Conservation (phyloP, 2,113 vertebrate species). For the Gracilinanus agilis region DNA sequence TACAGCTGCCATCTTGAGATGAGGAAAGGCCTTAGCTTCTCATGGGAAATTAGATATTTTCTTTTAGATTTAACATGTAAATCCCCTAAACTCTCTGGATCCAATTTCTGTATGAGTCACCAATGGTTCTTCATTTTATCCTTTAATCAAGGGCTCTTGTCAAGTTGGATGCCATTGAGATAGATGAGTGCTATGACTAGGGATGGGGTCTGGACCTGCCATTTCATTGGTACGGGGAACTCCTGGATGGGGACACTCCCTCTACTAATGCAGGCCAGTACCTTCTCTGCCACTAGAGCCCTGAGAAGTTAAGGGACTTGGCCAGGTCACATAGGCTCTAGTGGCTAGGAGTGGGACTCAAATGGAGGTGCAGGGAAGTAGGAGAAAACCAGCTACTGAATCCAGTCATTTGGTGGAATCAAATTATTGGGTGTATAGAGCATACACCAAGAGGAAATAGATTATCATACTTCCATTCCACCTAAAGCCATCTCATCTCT, state of each 20-base stretch:
- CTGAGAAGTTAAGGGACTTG: no score
- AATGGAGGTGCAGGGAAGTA: neutral
- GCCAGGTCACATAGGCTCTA: no score
- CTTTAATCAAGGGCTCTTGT: slow-evolving; percentile 31
- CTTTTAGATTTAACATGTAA: slow-evolving; percentile 24
- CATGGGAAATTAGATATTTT: neutral
- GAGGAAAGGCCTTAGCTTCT: slow-evolving; percentile 22
- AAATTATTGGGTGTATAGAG: neutral
- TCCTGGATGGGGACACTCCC: neutral
- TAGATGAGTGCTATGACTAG: neutral
- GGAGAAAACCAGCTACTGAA: neutral
- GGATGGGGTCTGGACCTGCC: neutral
- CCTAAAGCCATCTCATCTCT: neutral
- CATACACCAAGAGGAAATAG: neutral
- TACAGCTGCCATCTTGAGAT: slow-evolving; percentile 3
- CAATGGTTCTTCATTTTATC: neutral
- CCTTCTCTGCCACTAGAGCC: neutral
- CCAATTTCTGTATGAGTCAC: slow-evolving; percentile 1
- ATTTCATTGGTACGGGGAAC: neutral
- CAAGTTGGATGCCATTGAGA: neutral
- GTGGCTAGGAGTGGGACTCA: no score
- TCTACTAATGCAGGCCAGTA: neutral
- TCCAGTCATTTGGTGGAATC: neutral
- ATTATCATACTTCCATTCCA: neutral
- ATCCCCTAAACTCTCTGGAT: neutral